Percentiles rank a stretch among this genome's conserved stretches.
phyloP scores from a whole-genome alignment of 2,113 vertebrate species.

The Pagrus major region DNA sequence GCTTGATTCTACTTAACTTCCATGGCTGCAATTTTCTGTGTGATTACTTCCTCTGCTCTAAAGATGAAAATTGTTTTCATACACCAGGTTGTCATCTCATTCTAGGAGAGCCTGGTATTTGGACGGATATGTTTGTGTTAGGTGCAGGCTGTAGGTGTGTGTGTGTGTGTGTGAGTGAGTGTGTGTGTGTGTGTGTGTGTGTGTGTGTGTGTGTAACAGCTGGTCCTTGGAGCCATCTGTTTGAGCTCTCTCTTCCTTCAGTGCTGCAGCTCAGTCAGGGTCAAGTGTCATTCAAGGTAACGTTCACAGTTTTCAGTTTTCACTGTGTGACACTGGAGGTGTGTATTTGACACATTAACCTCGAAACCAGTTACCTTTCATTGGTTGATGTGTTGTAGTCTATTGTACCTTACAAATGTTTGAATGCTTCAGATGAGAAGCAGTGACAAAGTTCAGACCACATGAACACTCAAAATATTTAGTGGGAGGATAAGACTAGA shows the following conservation, averaged over 20 bases:
- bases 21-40: slow-evolving; percentile 56
- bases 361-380: background rate
- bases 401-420: background rate
- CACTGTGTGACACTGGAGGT: background rate
- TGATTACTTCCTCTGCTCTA: slow-evolving; percentile 68
- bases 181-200: background rate
- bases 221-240: slow-evolving; percentile 50
- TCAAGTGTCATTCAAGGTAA: slow-evolving; percentile 45
- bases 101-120: background rate
- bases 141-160: background rate
- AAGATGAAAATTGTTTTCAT: slow-evolving; percentile 68
- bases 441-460: background rate
- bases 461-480: too few species aligned
- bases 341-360: slow-evolving; percentile 23
- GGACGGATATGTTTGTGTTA: background rate
- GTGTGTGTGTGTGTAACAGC: slow-evolving; percentile 15
- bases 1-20: slow-evolving; percentile 41
- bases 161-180: background rate
- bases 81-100: slow-evolving; percentile 24
- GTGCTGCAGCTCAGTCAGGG: background rate
- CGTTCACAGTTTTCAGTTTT: slow-evolving; percentile 6
- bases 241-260: slow-evolving; percentile 34
- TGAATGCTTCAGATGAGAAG: background rate
- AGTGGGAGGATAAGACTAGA: background rate
- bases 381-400: background rate